phyloP scores from a whole-genome alignment of 2,888 invertebrate species.

The Trissonchulus latispiculum region DNA sequence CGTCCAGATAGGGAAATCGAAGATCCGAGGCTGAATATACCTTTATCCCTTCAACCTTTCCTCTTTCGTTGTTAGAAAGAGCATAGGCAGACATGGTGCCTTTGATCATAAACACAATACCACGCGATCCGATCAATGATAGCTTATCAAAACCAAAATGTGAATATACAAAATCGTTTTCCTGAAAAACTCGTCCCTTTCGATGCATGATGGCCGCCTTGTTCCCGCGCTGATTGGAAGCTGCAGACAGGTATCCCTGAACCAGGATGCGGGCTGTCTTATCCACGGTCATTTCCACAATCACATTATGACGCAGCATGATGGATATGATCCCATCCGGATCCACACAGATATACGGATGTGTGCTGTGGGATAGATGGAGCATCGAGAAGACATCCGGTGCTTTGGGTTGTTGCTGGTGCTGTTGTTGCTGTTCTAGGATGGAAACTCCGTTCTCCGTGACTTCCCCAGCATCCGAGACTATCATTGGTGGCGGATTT shows the following conservation, averaged over 20 bases:
- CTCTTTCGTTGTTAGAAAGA: conserved; percentile 30
- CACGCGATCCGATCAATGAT: conserved; percentile 36
- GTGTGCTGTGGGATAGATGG: no score
- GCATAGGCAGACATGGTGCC: conserved; percentile 32
- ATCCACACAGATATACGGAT: conserved; percentile 45
- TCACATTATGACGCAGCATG: conserved; percentile 43
- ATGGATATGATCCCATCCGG: conserved; percentile 46
- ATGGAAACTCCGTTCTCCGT: no score
- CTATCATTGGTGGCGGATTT: no score
- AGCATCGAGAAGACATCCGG: no score
- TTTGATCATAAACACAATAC: conserved; percentile 37
- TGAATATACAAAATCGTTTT: background rate
- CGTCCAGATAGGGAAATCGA: conserved; percentile 40
- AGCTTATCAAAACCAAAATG: conserved; percentile 26
- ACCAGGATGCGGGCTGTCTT: conserved; percentile 46
- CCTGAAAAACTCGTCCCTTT: conserved; percentile 35
- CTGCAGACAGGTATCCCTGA: conserved; percentile 44
- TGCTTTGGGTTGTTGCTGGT: no score
- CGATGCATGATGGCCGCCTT: conserved; percentile 45
- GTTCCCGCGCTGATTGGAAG: conserved; percentile 43
- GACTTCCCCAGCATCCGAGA: no score
- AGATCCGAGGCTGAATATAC: conserved; percentile 43
- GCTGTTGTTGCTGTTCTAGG: no score
- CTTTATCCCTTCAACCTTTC: conserved; percentile 41
- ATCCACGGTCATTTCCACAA: conserved; percentile 47